Evolutionary conservation across 2,797 vertebrate genomes (phyloP).

Genomic region (Coracias cyanogaster): DNA sequence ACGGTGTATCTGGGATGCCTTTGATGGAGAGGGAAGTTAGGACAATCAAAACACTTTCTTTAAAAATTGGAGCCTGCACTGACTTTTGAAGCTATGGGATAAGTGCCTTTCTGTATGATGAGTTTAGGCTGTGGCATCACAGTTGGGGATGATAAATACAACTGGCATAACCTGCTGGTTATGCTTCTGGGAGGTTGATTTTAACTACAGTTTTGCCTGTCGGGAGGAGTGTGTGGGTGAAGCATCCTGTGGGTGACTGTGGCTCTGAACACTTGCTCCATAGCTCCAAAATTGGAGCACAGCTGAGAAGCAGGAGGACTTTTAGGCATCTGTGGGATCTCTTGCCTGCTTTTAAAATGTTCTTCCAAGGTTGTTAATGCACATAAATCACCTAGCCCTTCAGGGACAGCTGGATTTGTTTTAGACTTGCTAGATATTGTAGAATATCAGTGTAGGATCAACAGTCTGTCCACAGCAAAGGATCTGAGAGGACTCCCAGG

Average conservation of each 20-base stretch:
- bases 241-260: neutral
- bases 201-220: slow-evolving; percentile 18
- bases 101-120: neutral
- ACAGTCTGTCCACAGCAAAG: neutral
- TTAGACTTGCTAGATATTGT: neutral
- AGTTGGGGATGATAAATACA: slow-evolving; percentile 18
- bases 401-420: slow-evolving; percentile 1
- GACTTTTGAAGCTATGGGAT: neutral
- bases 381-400: slow-evolving; percentile 5
- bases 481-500: neutral
- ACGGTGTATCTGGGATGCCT: neutral
- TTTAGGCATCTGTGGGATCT: neutral
- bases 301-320: slow-evolving; percentile 27
- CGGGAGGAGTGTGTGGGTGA: neutral
- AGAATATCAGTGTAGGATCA: neutral
- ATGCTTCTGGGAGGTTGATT: slow-evolving; percentile 14
- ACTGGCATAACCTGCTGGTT: slow-evolving; percentile 42
- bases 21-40: neutral
- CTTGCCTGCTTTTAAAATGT: neutral
- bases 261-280: neutral
- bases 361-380: slow-evolving; percentile 12
- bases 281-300: slow-evolving; percentile 24
- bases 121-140: slow-evolving; percentile 1
- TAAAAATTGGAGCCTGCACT: neutral
- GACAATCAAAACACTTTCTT: neutral